phyloP scores from a whole-genome alignment of 2,113 vertebrate genomes.

The Neolamprologus toae region DNA sequence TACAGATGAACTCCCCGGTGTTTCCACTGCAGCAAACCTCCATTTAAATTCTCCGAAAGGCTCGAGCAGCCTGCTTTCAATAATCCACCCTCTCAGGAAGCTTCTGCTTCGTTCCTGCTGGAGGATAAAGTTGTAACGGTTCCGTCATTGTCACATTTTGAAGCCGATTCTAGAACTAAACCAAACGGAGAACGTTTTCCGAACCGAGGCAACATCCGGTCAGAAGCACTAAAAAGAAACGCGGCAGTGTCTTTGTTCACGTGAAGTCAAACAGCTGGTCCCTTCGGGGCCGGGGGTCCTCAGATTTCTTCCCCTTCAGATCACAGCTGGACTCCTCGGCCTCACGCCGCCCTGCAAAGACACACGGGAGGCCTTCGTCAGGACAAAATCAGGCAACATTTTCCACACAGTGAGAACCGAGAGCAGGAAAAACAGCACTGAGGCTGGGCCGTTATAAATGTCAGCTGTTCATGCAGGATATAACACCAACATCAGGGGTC shows the following conservation, averaged over 20 bases:
- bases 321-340: background rate
- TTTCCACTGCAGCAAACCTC: background rate
- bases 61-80: background rate
- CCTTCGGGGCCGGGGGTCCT: background rate
- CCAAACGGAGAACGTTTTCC: background rate
- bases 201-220: background rate
- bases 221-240: background rate
- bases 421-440: background rate
- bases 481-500: background rate
- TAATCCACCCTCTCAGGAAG: background rate
- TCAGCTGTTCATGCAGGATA: slow-evolving; percentile 10
- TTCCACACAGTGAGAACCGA: background rate
- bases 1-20: background rate
- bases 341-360: slow-evolving; percentile 19
- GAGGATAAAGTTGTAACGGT: background rate
- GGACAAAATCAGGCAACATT: background rate
- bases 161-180: background rate
- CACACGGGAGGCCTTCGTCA: background rate
- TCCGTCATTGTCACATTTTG: background rate
- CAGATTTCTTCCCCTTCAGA: slow-evolving; percentile 1
- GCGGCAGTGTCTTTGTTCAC: background rate
- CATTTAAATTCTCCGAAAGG: background rate
- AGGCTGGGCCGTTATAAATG: background rate
- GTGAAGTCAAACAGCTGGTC: background rate
- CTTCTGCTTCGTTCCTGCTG: background rate